Base-by-base conservation (phyloP, 2,113 vertebrate genomes). In the Micronycteris hirsuta region DNA sequence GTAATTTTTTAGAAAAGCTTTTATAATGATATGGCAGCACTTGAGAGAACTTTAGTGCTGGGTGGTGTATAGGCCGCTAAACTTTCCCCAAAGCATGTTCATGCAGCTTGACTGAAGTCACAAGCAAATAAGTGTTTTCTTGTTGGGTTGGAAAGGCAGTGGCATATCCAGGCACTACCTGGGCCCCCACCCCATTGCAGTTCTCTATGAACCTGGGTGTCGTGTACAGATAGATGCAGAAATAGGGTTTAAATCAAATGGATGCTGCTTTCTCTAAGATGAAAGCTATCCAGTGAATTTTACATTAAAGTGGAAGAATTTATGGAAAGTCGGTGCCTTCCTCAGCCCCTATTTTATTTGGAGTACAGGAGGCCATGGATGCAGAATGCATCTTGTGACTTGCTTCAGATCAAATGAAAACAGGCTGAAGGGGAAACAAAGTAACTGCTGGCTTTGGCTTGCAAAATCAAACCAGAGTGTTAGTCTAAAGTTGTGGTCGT, bases 341-440 rank as follows among this genome's bases (percentile, higher is more conserved):
- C 89, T 63, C 78, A 88, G 13, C 16, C n/a, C 54, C 47, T 56
- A 4, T 56, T 56, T 56, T 56, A 80, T 26, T 24, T 91, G 78
- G 24, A 56, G n/a, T 22, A n/a, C 4, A 71, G 76, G 82, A 68
- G 47, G 24, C 24, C 22, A 74, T 26, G 56, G 68, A 86, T 76
- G 24, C 36, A 43, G 86, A 89, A 58, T 31, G 20, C 17, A 52
- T 73, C 65, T 52, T 67, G 28, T 2, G 22, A 41, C 43, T 81
- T 45, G 43, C 45, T 89, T 92, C 54, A 70, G 56, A 38, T 63
- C 26, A 91, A 91, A 71, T 49, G 67, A 49, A 58, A 68, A 33
- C 7, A n/a, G 41, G 82, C 71, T 28, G 20, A 43, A 65, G 9
- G n/a, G 28, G 36, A 67, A 47, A 52, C 33, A 54, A 28, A 77